Base-by-base conservation (phyloP, 2,113 vertebrate genomes). In the Plestiodon gilberti region DNA sequence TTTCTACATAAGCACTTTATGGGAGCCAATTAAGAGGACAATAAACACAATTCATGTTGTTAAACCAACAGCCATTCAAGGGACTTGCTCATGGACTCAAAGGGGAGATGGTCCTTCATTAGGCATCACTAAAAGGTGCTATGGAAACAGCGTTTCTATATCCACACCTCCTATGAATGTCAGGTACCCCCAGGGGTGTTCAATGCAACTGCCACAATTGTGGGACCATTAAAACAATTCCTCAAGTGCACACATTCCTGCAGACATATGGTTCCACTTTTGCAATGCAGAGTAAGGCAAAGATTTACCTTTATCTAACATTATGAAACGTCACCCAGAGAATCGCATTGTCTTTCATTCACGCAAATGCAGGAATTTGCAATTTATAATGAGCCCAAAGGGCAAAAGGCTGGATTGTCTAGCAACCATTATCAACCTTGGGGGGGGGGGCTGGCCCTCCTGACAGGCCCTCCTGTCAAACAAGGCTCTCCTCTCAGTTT, bases 11-110 rank as follows among this genome's bases (percentile, higher is more conserved):
- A 13, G 20, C 28, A 67, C 2, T 48, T 77, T 8, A 83, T 79
- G 78, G 61, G 74, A 86, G 90, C 40, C 67, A 87, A 77, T 9
- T 90, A 89, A 43, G 86, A 9, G 5, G 14, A 84, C 1, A 59
- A 20, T 55, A 88, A 59, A 84, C 43, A n/a, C 4, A 80, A 9
- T 55, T 84, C 40, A 33, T 55, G 0, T 80, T 80, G 52, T 33
- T 87, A 75, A 78, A 85, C 18, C 33, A 6, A 22, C 2, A 77
- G 18, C 35, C 61, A 43, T 43, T 88, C 30, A 33, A 23, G 18
- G 28, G 40, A 48, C 43, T 48, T 48, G 30, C 17, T 30, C 62
- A 18, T 20, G 48, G 2, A 43, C 84, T 71, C 82, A 67, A 28
- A 62, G 30, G 70, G 88, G 62, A 74, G 17, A 25, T 13, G 62